phyloP scores from a whole-genome alignment of 2,888 invertebrate species.

The Ecdyonurus torrentis region DNA sequence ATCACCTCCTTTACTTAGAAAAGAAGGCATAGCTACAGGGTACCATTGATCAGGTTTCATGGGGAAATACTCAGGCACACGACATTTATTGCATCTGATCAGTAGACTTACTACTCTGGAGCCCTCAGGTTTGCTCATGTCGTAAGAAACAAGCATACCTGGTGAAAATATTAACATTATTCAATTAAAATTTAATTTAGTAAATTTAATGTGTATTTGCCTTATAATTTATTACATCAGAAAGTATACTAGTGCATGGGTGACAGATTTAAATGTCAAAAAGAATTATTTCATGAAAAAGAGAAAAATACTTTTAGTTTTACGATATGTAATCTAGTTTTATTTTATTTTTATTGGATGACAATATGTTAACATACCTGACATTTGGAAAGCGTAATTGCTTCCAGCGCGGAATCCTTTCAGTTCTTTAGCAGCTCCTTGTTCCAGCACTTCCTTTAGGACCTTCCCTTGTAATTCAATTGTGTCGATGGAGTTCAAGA shows the following conservation, averaged over 20 bases:
- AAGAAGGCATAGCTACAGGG: conserved; percentile 41
- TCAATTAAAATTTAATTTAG: too few species aligned
- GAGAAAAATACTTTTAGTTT: too few species aligned
- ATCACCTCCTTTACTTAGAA: conserved; percentile 50
- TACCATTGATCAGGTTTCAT: conserved; percentile 40
- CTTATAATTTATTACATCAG: too few species aligned
- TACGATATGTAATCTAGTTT: too few species aligned
- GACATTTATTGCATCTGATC: conserved; percentile 38
- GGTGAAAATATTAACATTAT: too few species aligned
- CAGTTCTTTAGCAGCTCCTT: conserved; percentile 22
- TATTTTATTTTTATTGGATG: too few species aligned
- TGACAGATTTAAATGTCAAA: too few species aligned
- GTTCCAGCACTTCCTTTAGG: conserved; percentile 39
- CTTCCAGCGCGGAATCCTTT: conserved; percentile 19
- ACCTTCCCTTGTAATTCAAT: conserved; percentile 49
- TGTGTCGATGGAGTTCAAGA: conserved; percentile 54
- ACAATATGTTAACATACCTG: conserved; percentile 29
- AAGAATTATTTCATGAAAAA: neutral
- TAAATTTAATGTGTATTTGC: too few species aligned
- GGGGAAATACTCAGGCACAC: conserved; percentile 41
- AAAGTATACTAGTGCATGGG: too few species aligned
- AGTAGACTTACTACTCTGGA: conserved; percentile 37
- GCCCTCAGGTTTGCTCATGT: conserved; percentile 38
- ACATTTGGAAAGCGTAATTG: conserved; percentile 38
- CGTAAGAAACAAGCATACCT: conserved; percentile 44